Evolutionary conservation across 2,797 vertebrate species (phyloP).

Genomic region (Pipistrellus kuhlii): DNA sequence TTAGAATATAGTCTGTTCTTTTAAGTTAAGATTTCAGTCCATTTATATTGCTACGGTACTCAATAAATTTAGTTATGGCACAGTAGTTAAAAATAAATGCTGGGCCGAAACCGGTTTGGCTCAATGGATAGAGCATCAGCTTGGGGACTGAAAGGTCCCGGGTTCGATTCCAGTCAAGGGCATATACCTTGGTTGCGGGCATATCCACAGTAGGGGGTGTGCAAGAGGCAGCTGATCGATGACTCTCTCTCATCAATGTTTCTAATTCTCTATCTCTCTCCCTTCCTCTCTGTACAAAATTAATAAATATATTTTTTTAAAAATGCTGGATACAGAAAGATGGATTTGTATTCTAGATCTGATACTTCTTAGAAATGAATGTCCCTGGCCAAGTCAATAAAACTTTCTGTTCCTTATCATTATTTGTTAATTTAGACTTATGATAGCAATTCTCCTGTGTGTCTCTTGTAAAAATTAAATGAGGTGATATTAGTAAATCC

Average conservation of each 20-base stretch:
- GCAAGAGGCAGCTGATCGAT: too few species aligned
- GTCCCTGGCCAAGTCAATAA: neutral
- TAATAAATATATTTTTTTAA: too few species aligned
- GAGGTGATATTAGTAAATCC: conserved; percentile 8
- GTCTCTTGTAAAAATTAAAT: conserved; percentile 17
- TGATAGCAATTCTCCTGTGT: neutral
- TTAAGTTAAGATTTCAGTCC: conserved; percentile 19
- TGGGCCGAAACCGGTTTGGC: too few species aligned
- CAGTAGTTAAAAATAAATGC: neutral
- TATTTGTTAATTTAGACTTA: neutral
- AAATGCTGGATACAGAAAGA: neutral
- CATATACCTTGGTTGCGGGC: too few species aligned
- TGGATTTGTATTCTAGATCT: neutral
- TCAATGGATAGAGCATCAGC: too few species aligned
- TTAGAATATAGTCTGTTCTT: neutral
- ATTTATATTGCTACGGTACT: neutral
- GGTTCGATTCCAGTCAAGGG: too few species aligned
- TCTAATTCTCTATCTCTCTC: too few species aligned
- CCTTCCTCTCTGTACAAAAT: too few species aligned
- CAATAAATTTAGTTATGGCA: neutral
- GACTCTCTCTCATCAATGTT: too few species aligned
- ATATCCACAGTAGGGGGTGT: too few species aligned
- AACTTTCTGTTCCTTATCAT: neutral
- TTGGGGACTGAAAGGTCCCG: too few species aligned
- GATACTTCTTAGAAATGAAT: neutral